Percentiles rank a stretch among this genome's conserved stretches.
phyloP scores from a whole-genome alignment of 1,140 invertebrate genomes.

The Luehdorfia chinensis region DNA sequence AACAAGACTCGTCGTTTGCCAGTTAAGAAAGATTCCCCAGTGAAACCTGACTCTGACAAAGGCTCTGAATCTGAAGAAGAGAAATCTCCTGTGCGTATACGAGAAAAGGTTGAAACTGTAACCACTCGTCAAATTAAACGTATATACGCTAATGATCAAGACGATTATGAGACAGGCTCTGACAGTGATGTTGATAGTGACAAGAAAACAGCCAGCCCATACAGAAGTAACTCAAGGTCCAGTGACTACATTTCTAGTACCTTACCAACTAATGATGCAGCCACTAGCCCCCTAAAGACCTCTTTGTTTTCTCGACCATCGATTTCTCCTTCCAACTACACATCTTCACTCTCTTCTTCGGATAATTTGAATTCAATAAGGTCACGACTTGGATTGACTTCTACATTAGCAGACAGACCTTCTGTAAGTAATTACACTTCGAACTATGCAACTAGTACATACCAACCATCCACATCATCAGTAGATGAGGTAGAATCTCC shows the following conservation, averaged over 20 bases:
- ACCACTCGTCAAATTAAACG: constrained; percentile 66
- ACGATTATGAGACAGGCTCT: constrained; percentile 80
- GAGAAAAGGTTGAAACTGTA: constrained; percentile 70
- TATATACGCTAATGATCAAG: constrained; percentile 70
- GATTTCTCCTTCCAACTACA: constrained; percentile 44
- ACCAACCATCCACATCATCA: constrained; percentile 52
- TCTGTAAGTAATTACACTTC: constrained; percentile 46
- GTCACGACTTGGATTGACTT: constrained; percentile 66
- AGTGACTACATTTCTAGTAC: constrained; percentile 69
- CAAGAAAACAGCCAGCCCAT: constrained; percentile 58
- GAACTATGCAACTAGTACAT: constrained; percentile 47
- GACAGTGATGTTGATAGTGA: constrained; percentile 73
- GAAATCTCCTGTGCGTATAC: constrained; percentile 58
- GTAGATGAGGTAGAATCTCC: constrained; percentile 79
- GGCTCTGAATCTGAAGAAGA: constrained; percentile 77
- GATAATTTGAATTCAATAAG: constrained; percentile 78
- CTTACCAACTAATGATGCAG: constrained; percentile 41
- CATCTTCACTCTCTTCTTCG: constrained; percentile 49
- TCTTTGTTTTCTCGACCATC: constrained; percentile 63
- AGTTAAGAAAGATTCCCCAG: constrained; percentile 63
- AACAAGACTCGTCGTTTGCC: constrained; percentile 54
- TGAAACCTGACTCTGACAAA: constrained; percentile 74
- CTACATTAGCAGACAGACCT: constrained; percentile 50
- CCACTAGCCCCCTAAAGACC: constrained; percentile 51
- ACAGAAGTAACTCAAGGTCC: constrained; percentile 60